Evolutionary conservation across 2,888 invertebrate genomes (phyloP), one percentile per base, ranked within the genome.

Genomic region (Rapana venosa): DNA sequence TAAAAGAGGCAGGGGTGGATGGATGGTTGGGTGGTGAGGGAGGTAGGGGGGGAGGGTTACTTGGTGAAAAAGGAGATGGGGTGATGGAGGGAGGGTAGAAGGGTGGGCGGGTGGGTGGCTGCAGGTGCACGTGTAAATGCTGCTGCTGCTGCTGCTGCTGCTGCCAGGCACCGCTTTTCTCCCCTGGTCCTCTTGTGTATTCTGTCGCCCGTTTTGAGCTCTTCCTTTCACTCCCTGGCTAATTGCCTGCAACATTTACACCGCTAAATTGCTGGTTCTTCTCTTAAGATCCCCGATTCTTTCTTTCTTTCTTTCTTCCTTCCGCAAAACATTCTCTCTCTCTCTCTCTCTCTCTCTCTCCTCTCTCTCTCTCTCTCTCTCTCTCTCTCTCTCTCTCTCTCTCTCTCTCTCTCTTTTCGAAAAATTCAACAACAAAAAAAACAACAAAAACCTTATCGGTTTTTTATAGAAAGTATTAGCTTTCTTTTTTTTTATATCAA

Each of bases 341-440:
- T 84, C n/a, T 84, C 56, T 84, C 83, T 84, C 13, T 84, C 26
- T 84, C 83, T 84, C 47, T 84, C 5, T 84, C 83, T 84, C 47
- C 47, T 84, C 83, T 36, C 36, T 84, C 83, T 84, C 47, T 84
- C 83, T 84, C 47, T 84, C 36, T 84, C 47, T 84, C 83, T 84
- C 47, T 84, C 83, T 84, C 22, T 84, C 83, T 84, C 83, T 84
- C 22, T 36, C 83, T 84, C 47, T 84, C 83, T 84, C 47, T 84
- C 83, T 84, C 47, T 84, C 35, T 36, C 22, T 36, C 83, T 84
- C 22, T 36, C 36, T 36, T 22, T 84, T 35, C 47, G 36, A n/a
- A 66, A 66, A 66, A 66, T 66, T 61, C 61, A 61, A 61, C 61
- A 61, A 61, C 61, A 13, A 66, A 66, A 66, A 66, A 66, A 47